Conservation (phyloP, 1,140 invertebrate species). For the Aphelinus atriplicis region DNA sequence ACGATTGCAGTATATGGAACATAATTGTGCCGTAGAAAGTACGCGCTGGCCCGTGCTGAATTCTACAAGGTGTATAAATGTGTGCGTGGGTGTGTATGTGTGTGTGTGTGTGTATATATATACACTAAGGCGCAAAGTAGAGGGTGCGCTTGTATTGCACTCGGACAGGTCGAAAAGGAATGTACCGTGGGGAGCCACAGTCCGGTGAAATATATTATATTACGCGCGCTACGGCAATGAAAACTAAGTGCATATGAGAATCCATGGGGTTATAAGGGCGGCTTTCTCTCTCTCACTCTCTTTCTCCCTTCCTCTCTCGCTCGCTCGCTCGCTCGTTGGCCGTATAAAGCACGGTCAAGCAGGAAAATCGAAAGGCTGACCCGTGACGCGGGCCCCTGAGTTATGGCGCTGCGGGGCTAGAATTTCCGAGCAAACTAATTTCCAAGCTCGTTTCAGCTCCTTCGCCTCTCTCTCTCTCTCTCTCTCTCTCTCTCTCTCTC, state of each 20-base stretch:
- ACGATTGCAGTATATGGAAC: no score
- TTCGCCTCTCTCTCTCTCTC: no score
- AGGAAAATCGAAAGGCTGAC: conserved; percentile 50
- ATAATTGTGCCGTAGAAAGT: no score
- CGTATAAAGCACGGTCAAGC: conserved; percentile 56
- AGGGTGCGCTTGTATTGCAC: conserved; percentile 14
- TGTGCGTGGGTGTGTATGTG: no score
- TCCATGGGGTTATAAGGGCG: conserved; percentile 61
- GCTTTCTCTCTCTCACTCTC: not conserved
- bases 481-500: not conserved
- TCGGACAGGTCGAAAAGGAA: conserved; percentile 44
- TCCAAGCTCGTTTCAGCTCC: not conserved
- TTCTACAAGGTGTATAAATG: no score
- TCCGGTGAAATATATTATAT: conserved; percentile 63
- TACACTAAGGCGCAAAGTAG: conserved; percentile 4
- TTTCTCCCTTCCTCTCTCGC: no score
- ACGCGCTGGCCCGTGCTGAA: no score
- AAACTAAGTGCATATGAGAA: conserved; percentile 68
- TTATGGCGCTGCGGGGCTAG: conserved; percentile 30
- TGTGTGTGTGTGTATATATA: no score
- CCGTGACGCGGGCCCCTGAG: conserved; percentile 14
- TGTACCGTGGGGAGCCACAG: conserved; percentile 60
- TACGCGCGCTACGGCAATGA: conserved; percentile 64
- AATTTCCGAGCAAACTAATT: conserved; percentile 33
- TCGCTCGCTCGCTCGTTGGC: conserved; percentile 23